phyloP scores from a whole-genome alignment of 1,140 invertebrate species.

The Thereuonema tuberculata region DNA sequence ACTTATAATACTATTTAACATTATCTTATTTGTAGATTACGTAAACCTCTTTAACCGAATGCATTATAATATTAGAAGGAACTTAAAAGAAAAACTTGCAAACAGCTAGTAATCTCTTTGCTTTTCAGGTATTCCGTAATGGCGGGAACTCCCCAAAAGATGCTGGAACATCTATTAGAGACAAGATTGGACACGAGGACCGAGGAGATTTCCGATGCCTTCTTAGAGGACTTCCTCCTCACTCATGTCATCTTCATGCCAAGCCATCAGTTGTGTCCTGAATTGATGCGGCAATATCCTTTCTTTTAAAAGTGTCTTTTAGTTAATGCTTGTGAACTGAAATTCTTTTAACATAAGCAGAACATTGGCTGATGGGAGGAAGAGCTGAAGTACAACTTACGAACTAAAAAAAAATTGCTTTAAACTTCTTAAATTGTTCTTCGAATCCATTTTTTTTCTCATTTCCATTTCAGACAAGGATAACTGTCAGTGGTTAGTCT shows the following conservation, averaged over 20 bases:
- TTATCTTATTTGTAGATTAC: too few species aligned
- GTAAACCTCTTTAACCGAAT: too few species aligned
- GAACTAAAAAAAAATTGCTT: not conserved
- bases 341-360: not conserved
- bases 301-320: slow-evolving; percentile 28
- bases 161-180: slow-evolving; percentile 72
- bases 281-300: slow-evolving; percentile 63
- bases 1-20: too few species aligned
- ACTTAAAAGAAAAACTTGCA: too few species aligned
- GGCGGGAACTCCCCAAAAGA: slow-evolving; percentile 74
- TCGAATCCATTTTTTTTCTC: too few species aligned
- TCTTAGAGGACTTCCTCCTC: slow-evolving; percentile 70
- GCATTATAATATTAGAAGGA: too few species aligned
- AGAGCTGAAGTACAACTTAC: not conserved
- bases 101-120: too few species aligned
- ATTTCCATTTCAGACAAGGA: too few species aligned
- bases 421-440: too few species aligned
- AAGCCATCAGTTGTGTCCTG: slow-evolving; percentile 54
- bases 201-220: slow-evolving; percentile 42
- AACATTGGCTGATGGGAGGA: not conserved
- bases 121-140: slow-evolving; percentile 73
- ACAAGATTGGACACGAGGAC: slow-evolving; percentile 49
- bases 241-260: slow-evolving; percentile 81
- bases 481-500: too few species aligned
- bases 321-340: not conserved